Evolutionary conservation across 2,888 invertebrate species (phyloP).

Genomic region (Blastobasis adustella): DNA sequence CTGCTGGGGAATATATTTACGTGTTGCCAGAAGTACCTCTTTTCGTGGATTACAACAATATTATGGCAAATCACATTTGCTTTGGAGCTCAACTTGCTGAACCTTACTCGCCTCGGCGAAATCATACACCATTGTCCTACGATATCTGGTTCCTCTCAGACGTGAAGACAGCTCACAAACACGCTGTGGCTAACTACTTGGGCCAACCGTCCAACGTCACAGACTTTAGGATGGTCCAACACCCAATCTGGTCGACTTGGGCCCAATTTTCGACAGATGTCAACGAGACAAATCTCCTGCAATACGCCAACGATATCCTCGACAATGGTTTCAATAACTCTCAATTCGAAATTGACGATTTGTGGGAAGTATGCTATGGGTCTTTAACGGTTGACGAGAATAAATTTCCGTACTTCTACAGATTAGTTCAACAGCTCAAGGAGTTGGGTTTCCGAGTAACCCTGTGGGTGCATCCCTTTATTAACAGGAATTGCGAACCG

Average conservation of each 20-base stretch:
- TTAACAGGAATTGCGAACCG: constrained; percentile 80
- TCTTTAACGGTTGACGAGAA: constrained; percentile 80
- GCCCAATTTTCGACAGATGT: constrained; percentile 80
- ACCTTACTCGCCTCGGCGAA: constrained; percentile 66
- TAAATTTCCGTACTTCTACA: constrained; percentile 81
- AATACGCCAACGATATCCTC: constrained; percentile 80
- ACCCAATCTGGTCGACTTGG: constrained; percentile 95
- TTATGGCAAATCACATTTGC: constrained; percentile 69
- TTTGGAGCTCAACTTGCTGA: constrained; percentile 70
- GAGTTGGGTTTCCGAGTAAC: constrained; percentile 82
- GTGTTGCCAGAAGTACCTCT: constrained; percentile 79
- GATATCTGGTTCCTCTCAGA: constrained; percentile 75
- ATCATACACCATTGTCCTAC: constrained; percentile 67
- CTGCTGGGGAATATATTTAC: constrained; percentile 79
- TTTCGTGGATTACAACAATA: constrained; percentile 80
- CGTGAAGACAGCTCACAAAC: constrained; percentile 76
- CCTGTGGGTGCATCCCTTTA: constrained; percentile 91
- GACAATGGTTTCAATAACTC: constrained; percentile 79
- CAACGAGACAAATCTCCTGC: constrained; percentile 73
- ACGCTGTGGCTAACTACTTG: constrained; percentile 76
- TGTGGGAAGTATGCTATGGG: constrained; percentile 91
- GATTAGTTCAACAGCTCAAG: constrained; percentile 77
- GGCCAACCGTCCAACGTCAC: constrained; percentile 78
- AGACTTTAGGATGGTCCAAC: constrained; percentile 78
- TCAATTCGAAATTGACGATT: constrained; percentile 90